Evolutionary conservation across 2,888 invertebrate species (phyloP), one percentile per base, ranked within the genome.

Genomic region (Cataglyphis cursor): DNA sequence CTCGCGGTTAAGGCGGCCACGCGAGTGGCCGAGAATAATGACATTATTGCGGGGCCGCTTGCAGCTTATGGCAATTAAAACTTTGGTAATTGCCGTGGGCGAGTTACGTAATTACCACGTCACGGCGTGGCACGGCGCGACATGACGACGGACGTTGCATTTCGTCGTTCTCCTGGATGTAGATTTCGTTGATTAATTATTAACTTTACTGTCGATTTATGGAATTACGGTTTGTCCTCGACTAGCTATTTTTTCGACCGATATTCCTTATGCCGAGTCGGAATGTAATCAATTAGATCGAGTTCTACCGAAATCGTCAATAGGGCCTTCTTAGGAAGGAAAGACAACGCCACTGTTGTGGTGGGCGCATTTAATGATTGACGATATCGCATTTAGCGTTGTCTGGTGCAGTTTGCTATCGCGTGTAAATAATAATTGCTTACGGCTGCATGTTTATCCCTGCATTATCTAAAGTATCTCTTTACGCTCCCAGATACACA

Each of bases 11-110:
- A 70, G 51, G 51, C n/a, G 70, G 75, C 41, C 85, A 75, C 90
- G 83, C 90, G 83, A 87, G 78, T 81, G 82, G 70, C 81, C 83
- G 86, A 83, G 90, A 87, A 88, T 90, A 90, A 93, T 92, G 91
- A 93, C 92, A 92, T 93, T 93, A 93, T 93, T 92, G 91, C 89
- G 88, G 88, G 91, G 90, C 91, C 88, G 91, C 92, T 93, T 91
- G 92, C 91, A 89, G 86, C 90, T 90, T 89, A 89, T 87, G 85
- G 91, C 91, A 93, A 93, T 94, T 93, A 94, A 93, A 94, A 94
- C 93, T 94, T 94, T 89, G 92, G 87, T 92, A 93, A 94, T 93
- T 93, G 92, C 92, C 89, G 91, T 88, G 90, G 68, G 90, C 90
- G 91, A 93, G 93, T 93, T 93, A 92, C 91, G 92, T 90, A 87